These are phyloP conservation scores for Aspiorhynchus laticeps DNA, from an alignment of 2,113 vertebrate genomes.

Conservation along the genomic window DNA sequence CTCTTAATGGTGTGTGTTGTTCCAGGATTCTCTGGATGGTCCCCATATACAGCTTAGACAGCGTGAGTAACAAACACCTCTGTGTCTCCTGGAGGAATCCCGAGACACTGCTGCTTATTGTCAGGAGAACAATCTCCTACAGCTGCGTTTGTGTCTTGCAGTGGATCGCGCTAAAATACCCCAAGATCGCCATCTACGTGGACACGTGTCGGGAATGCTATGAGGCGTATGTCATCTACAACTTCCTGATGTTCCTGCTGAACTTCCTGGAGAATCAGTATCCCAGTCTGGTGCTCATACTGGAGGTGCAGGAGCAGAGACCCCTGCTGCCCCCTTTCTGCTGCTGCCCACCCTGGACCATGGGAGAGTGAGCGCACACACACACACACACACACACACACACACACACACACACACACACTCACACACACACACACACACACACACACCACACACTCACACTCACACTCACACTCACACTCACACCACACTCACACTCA, in stretches of 20 bases:
- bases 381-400: too few species aligned
- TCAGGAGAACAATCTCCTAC: not conserved
- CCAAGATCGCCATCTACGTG: conserved; percentile 94
- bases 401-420: too few species aligned
- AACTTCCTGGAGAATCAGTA: conserved; percentile 93
- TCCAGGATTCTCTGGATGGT: conserved; percentile 98
- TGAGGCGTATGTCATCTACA: conserved; percentile 98
- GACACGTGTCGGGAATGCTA: conserved; percentile 99
- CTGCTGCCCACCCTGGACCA: conserved; percentile 93
- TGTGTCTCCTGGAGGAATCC: not conserved
- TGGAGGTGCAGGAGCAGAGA: conserved; percentile 97
- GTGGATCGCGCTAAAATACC: conserved; percentile 97
- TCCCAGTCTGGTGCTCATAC: conserved; percentile 91
- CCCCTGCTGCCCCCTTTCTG: conserved; percentile 94
- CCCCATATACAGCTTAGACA: conserved; percentile 98
- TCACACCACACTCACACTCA: too few species aligned
- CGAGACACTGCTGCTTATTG: not conserved
- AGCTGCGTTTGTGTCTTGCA: conserved; percentile 63
- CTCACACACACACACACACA: too few species aligned
- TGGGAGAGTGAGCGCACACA: conserved; percentile 92
- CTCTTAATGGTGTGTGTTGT: not conserved
- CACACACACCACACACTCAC: too few species aligned
- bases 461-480: too few species aligned
- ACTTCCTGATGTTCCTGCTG: conserved; percentile 97
- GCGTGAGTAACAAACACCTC: conserved; percentile 81